Evolutionary conservation across 2,888 invertebrate genomes (phyloP), one percentile per base, ranked within the genome.

Genomic region (Myopa testacea): DNA sequence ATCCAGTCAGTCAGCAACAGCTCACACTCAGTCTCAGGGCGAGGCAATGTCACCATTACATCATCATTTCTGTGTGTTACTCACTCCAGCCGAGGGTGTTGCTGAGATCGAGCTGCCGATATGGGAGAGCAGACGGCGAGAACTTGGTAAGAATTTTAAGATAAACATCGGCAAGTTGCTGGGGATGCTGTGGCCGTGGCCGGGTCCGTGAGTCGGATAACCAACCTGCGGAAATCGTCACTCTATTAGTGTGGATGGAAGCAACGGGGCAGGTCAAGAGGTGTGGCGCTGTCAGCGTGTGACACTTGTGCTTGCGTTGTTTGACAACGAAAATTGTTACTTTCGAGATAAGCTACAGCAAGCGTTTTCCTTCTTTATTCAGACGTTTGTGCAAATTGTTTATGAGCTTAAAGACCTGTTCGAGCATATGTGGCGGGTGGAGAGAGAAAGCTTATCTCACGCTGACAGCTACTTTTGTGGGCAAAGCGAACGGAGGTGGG

Each of bases 371-470:
- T 10, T 65, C 65, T 65, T 65, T 38, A 65, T 65, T 65, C 16
- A 37, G 65, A 65, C 38, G 62, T 65, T 26, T 38, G n/a, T 34
- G 65, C 65, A 65, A 65, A 65, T 65, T 65, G 65, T 37, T 65
- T 65, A 12, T 16, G 37, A 65, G 34, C 65, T 65, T 65, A 34
- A n/a, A 69, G 45, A 45, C 58, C n/a, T 37, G 8, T 34, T n/a
- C 10, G 58, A 68, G 19, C 38, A 7, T 14, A 52, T 19, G 45
- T 37, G 50, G 19, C 12, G 26, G 34, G 34, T 6, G 40, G 45
- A 69, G 58, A 10, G 60, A 1, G 60, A 63, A 12, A 12, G 37
- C 38, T 65, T 38, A 38, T 65, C 38, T 12, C 37, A 37, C 37
- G 38, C 37, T 37, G 37, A 65, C 38, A 65, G 65, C 34, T 38